A percentile compares a stretch with the other conserved stretches of the same genome.
Evolutionary conservation across 2,797 vertebrate species (phyloP).

Genomic region (Falco peregrinus): DNA sequence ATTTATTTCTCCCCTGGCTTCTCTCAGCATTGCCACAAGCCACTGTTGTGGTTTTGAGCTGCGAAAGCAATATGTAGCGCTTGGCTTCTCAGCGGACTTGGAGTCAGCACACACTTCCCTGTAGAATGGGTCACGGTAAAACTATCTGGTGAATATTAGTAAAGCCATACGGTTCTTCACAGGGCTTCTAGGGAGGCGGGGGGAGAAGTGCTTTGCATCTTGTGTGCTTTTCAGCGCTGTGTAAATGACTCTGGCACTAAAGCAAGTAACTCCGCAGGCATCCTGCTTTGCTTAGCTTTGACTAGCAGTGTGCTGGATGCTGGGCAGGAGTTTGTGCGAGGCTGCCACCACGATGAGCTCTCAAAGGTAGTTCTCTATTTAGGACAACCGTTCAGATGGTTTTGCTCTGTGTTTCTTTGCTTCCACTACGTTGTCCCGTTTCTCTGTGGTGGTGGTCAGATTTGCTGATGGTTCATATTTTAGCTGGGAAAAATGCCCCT

Average conservation of each 20-base stretch:
- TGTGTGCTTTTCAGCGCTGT: background rate
- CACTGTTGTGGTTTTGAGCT: background rate
- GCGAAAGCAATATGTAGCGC: fast-evolving
- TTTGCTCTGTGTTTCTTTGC: slow-evolving; percentile 58
- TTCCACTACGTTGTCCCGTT: slow-evolving; percentile 75
- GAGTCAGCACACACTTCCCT: background rate
- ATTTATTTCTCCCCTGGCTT: background rate
- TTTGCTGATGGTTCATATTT: slow-evolving; percentile 81
- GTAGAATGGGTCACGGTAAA: background rate
- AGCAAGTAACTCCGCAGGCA: background rate
- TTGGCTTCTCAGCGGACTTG: background rate
- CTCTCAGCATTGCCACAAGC: background rate
- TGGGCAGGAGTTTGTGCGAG: background rate
- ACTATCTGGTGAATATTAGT: background rate
- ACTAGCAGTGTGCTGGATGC: background rate
- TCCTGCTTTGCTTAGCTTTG: background rate
- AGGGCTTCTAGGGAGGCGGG: background rate
- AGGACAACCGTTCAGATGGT: background rate
- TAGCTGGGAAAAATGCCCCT: slow-evolving; percentile 56
- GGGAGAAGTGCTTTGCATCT: background rate
- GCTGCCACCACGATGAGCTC: background rate
- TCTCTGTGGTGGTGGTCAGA: slow-evolving; percentile 77
- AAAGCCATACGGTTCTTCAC: background rate
- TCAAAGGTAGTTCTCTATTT: background rate
- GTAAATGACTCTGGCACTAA: background rate